phyloP scores from a whole-genome alignment of 2,113 vertebrate species.

The Datnioides undecimradiatus region DNA sequence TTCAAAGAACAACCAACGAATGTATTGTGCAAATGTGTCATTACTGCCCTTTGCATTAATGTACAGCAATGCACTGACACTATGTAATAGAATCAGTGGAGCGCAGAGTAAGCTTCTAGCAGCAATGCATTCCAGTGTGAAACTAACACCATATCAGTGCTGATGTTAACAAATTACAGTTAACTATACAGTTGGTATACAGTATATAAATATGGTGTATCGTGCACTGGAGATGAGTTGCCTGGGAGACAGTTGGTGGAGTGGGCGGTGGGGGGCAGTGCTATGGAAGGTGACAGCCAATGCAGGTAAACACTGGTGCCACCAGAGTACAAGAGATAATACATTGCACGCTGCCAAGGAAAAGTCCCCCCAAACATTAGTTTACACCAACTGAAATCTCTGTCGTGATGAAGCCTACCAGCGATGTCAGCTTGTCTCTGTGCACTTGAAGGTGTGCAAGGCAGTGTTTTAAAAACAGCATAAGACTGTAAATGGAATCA shows the following conservation, averaged over 20 bases:
- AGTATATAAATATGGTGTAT: neutral
- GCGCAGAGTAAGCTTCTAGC: neutral
- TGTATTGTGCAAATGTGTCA: neutral
- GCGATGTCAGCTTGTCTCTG: too few relatives aligned
- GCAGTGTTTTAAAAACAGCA: too few relatives aligned
- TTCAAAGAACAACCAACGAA: neutral
- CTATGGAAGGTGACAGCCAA: neutral
- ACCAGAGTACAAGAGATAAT: neutral
- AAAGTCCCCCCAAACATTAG: neutral
- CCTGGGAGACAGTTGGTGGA: constrained; percentile 3
- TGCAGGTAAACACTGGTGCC: neutral
- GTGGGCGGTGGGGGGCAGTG: neutral
- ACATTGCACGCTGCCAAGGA: neutral
- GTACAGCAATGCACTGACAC: neutral
- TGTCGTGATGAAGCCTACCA: too few relatives aligned
- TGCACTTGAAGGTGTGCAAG: too few relatives aligned
- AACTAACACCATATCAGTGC: neutral
- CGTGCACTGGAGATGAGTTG: neutral
- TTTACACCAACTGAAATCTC: too few relatives aligned
- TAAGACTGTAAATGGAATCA: neutral
- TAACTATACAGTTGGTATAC: neutral
- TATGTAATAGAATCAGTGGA: neutral
- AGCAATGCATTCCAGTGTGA: neutral
- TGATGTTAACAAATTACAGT: neutral
- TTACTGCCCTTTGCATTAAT: too few relatives aligned